These are phyloP conservation scores for Heliconius erato DNA, from an alignment of 2,888 invertebrate species.

Conservation along the genomic window DNA sequence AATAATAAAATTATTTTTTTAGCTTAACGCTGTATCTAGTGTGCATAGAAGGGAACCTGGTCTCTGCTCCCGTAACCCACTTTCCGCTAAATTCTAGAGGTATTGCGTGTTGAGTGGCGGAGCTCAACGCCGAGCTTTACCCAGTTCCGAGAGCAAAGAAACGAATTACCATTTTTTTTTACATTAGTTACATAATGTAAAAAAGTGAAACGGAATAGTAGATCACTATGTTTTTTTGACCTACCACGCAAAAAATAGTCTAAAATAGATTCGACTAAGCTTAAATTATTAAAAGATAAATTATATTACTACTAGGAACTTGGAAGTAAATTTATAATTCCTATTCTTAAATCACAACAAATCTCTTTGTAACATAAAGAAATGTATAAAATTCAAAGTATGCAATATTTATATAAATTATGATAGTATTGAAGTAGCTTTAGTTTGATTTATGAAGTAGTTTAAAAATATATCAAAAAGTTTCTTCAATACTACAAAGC, in stretches of 20 bases:
- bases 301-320: neutral
- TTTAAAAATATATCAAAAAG: neutral
- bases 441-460: neutral
- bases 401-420: neutral
- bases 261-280: neutral
- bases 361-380: neutral
- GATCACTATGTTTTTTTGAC: neutral
- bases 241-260: neutral
- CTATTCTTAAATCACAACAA: neutral
- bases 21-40: no score
- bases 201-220: neutral
- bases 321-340: neutral
- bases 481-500: neutral
- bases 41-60: no score
- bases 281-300: neutral
- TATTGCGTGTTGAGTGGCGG: no score
- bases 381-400: neutral
- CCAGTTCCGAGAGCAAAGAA: no score
- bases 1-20: constrained; percentile 39
- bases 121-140: no score
- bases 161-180: no score
- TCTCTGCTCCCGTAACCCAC: no score
- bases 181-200: no score
- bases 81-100: no score
- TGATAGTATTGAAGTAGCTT: neutral